Base-by-base conservation (phyloP, 2,888 invertebrate species). In the Chloroclystis v-ata region DNA sequence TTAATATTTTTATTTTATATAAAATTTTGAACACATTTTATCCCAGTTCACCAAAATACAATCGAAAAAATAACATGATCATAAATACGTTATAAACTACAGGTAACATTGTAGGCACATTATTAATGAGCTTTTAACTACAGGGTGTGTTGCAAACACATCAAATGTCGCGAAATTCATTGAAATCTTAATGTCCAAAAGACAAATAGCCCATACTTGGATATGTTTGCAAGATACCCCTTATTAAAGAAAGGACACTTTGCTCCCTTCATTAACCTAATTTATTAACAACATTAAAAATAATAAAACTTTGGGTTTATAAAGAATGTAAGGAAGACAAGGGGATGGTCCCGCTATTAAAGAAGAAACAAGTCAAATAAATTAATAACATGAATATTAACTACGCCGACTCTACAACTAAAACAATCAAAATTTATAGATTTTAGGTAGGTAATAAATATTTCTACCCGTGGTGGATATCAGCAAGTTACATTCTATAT, bases 71-170 rank as follows among this genome's bases (percentile, higher is more conserved):
- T 76, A 76, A 72, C 69, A 68, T 66, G 60, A 69, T 60, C 63
- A 71, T 71, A 72, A 69, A 71, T 69, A 78, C 77, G 56, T 69
- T 69, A 69, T 69, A 75, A 84, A 79, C 86, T 86, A 86, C 85
- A 86, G 86, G 86, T 86, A 86, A 86, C 86, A 84, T 85, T 76
- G 83, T 85, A 86, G 86, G 86, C 86, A 86, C 86, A 80, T 84
- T 66, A 75, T 76, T 75, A 71, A 81, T 83, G 84, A 84, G 83
- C 84, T 82, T 78, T 69, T 65, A 66, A 69, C 75, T 77, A 78
- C 65, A 71, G 78, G 73, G 69, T 44, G 52, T 49, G 49, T 37
- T n/a, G 25, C 54, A 43, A 44, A 37, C 51, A 33, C 47, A 7
- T 26, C 47, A 24, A 24, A 14, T 13, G 32, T 8, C 3, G 10